Evolutionary conservation across 2,888 invertebrate genomes (phyloP), one percentile per base, ranked within the genome.

Genomic region (Yponomeuta cagnagella): DNA sequence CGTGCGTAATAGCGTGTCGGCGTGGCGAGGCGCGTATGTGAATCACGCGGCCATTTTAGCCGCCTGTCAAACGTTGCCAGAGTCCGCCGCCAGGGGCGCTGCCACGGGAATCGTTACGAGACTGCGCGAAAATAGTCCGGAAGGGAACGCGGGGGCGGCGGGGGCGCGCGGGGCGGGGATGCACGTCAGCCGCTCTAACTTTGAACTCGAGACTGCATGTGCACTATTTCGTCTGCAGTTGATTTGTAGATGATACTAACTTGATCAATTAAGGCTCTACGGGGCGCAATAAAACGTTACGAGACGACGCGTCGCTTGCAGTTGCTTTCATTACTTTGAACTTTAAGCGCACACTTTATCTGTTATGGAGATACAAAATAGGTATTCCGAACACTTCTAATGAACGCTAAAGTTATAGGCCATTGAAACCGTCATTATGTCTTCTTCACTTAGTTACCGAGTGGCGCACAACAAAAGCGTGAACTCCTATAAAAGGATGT

Each of bases 31-130:
- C 89, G 89, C 90, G 90, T 88, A 87, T 85, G 52, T 58, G 52
- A 58, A 58, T 89, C 90, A 87, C 86, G 86, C 90, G 83, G 90
- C 91, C 91, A 91, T 92, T 86, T 90, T 90, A 87, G 77, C 85
- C 85, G 86, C 82, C 82, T 90, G 89, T 90, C 90, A 90, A 85
- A 85, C 76, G 78, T 89, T 69, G 52, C 70, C 67, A 8, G 48
- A 33, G 78, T 77, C 74, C 74, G 74, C 84, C 84, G 82, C 75
- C 15, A 77, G 73, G 84, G 88, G 84, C 81, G 79, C 76, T 83
- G 88, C 90, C 87, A 58, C 82, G 82, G 73, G 78, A 80, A 81
- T 83, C 82, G 80, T 84, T 87, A 88, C 87, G 87, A 58, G 52
- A 80, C 90, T 92, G 91, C 91, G 91, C 90, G 82, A 82, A 85